Base-by-base conservation (phyloP, 2,113 vertebrate genomes). In the Syngnathoides biaculeatus region DNA sequence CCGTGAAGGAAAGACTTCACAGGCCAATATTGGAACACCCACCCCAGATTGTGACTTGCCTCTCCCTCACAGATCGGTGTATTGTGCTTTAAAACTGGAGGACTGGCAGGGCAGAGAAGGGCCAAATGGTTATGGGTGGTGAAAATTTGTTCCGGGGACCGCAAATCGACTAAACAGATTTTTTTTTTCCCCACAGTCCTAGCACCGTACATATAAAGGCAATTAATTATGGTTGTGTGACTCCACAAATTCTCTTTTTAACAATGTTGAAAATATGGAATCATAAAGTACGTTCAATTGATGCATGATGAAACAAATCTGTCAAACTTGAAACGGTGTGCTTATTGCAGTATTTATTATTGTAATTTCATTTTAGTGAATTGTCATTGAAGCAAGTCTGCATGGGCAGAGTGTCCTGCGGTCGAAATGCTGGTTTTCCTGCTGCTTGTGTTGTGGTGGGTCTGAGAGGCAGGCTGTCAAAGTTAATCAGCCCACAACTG, bases 401-500 rank as follows among this genome's bases (percentile, higher is more conserved):
- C 30, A 43, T 52, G 64, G 59, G 65, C 20, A 72, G 69, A 69
- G 63, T 77, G 40, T 81, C 38, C 39, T 76, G 65, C 39, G 69
- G 80, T 77, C 64, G 59, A 81, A 76, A 80, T 39, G 63, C 53
- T 80, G 84, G 74, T 83, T 77, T 70, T 75, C 84, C 76, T 78
- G 69, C 65, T 85, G 77, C 83, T 76, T 74, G 81, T 84, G 67
- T 75, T 86, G 88, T 68, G 84, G 88, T 85, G 67, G 83, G 79
- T 85, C 84, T 88, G 81, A 86, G 81, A 87, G 82, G 84, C 84
- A 86, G 86, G 79, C 87, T 90, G 91, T 91, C 90, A 88, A 45
- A 90, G 79, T 77, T 81, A 88, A 91, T 92, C 87, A 86, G 84
- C 78, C 79, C 68, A 43, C 82, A 85, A 79, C 80, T 64, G 69